Evolutionary conservation across 2,797 vertebrate genomes (phyloP).

Genomic region (Pelochelys cantorii): DNA sequence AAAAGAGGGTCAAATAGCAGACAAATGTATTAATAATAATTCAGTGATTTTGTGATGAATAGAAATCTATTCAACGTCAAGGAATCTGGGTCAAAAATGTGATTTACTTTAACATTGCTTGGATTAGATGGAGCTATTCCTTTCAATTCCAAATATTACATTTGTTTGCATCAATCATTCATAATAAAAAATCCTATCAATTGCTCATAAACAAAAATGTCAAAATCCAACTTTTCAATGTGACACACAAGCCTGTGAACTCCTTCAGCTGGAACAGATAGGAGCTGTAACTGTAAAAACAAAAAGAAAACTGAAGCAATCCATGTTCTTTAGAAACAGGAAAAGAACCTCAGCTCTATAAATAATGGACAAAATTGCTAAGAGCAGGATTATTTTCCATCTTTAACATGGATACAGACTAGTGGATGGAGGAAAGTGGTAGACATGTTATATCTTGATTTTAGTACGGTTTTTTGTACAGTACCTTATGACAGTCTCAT

Average conservation of each 20-base stretch:
- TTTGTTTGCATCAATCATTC: slow-evolving; percentile 51
- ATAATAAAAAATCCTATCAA: slow-evolving; percentile 23
- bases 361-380: background rate
- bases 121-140: slow-evolving; percentile 51
- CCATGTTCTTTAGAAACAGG: slow-evolving; percentile 44
- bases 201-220: slow-evolving; percentile 46
- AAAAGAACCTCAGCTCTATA: background rate
- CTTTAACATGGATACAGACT: background rate
- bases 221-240: background rate
- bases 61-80: slow-evolving; percentile 43
- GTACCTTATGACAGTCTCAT: background rate
- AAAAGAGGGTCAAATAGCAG: slow-evolving; percentile 47
- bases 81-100: slow-evolving; percentile 57
- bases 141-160: slow-evolving; percentile 58
- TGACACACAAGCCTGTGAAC: slow-evolving; percentile 48
- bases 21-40: slow-evolving; percentile 53
- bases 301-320: slow-evolving; percentile 44
- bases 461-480: background rate
- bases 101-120: slow-evolving; percentile 56
- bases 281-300: slow-evolving; percentile 48
- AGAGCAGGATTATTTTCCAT: background rate
- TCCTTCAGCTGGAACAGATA: slow-evolving; percentile 38
- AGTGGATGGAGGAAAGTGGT: background rate
- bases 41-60: slow-evolving; percentile 45
- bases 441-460: background rate